Evolutionary conservation across 2,888 invertebrate species (phyloP).

Genomic region (Acronicta alni): DNA sequence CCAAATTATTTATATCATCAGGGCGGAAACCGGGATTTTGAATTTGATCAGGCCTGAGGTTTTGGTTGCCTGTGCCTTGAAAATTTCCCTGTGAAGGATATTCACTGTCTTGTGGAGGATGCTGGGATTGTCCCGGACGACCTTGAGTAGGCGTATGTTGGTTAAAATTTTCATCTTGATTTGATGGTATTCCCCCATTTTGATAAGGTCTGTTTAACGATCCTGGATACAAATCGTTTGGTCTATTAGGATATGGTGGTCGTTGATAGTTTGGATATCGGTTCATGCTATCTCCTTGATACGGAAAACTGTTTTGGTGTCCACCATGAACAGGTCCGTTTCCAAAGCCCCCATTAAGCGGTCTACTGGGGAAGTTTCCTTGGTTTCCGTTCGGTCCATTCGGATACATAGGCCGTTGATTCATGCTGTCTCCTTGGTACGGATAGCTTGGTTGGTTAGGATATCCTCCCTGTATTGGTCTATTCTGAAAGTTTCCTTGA

Average conservation of each 20-base stretch:
- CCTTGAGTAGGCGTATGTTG: not conserved
- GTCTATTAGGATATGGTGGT: conserved; percentile 24
- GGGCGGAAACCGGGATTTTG: conserved; percentile 20
- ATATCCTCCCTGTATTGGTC: conserved; percentile 13
- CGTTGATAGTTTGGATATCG: conserved; percentile 36
- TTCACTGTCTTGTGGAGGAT: conserved; percentile 15
- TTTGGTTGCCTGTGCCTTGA: conserved; percentile 17
- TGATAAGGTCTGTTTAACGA: conserved; percentile 18
- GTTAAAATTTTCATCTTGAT: conserved; percentile 18
- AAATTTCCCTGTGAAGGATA: conserved; percentile 30
- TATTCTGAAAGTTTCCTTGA: conserved; percentile 24
- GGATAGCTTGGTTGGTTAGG: conserved; percentile 21
- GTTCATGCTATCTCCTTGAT: conserved; percentile 30
- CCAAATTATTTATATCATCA: conserved; percentile 29
- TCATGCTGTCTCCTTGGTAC: conserved; percentile 34
- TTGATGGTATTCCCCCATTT: conserved; percentile 23
- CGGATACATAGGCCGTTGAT: conserved; percentile 24
- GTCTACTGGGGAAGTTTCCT: conserved; percentile 20
- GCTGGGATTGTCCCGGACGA: conserved; percentile 11
- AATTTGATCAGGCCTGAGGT: conserved; percentile 5
- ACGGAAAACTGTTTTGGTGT: conserved; percentile 19
- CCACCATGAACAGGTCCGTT: conserved; percentile 17
- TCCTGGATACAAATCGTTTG: conserved; percentile 31
- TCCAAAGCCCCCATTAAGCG: conserved; percentile 22
- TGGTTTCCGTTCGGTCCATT: conserved; percentile 13